A percentile compares a stretch with the other conserved stretches of the same genome.
phyloP scores from a whole-genome alignment of 2,888 invertebrate species.

The Chrysolina americana region DNA sequence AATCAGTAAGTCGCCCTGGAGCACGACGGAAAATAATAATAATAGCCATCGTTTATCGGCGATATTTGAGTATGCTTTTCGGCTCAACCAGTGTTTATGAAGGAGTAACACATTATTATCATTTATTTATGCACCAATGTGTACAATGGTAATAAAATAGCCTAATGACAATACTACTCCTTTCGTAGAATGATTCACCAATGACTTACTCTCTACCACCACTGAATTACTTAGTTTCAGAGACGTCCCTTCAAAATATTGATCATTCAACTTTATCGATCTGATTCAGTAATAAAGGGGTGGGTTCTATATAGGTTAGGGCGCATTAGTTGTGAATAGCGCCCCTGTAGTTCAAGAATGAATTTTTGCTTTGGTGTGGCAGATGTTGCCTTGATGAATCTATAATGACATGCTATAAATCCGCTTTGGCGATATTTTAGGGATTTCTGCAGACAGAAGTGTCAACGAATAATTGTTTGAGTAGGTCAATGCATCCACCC shows the following conservation, averaged over 20 bases:
- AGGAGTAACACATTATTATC: too few species aligned
- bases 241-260: slow-evolving; percentile 23
- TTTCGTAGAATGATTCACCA: not conserved
- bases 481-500: slow-evolving; percentile 21
- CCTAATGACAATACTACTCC: too few species aligned
- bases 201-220: not conserved
- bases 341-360: slow-evolving; percentile 23
- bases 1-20: too few species aligned
- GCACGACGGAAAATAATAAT: too few species aligned
- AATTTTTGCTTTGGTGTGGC: slow-evolving; percentile 5
- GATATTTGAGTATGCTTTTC: too few species aligned
- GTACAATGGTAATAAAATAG: too few species aligned
- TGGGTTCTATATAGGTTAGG: slow-evolving; percentile 31
- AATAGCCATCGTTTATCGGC: too few species aligned
- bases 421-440: slow-evolving; percentile 15
- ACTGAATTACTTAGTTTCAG: not conserved
- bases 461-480: slow-evolving; percentile 28
- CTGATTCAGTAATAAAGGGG: slow-evolving; percentile 31
- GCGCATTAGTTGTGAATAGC: slow-evolving; percentile 25
- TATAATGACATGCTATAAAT: slow-evolving; percentile 27
- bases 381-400: slow-evolving; percentile 31
- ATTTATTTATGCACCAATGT: too few species aligned
- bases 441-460: slow-evolving; percentile 18
- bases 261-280: slow-evolving; percentile 37
- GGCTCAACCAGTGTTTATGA: too few species aligned